A percentile compares a stretch with the other conserved stretches of the same genome.
phyloP scores from a whole-genome alignment of 2,888 invertebrate species.

The Xanthia togata region DNA sequence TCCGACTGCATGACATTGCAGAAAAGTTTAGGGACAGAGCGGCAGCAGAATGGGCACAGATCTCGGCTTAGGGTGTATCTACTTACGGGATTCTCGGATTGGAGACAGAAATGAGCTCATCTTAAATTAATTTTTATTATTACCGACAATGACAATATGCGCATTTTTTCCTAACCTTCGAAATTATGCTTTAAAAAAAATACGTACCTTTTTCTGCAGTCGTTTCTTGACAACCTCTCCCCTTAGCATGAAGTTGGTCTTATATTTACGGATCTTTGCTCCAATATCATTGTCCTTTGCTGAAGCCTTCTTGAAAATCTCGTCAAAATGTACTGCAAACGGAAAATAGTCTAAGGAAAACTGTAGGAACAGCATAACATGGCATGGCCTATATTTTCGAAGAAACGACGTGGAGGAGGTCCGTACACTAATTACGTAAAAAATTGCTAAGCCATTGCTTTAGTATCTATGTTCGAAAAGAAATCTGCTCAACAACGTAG shows the following conservation, averaged over 20 bases:
- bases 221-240: constrained; percentile 80
- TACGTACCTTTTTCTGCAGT: constrained; percentile 74
- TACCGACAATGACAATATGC: background rate
- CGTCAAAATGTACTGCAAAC: constrained; percentile 89
- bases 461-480: too few relatives aligned
- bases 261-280: constrained; percentile 76
- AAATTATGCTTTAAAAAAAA: background rate
- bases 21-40: too few relatives aligned
- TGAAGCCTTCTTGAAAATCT: constrained; percentile 87
- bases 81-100: too few relatives aligned
- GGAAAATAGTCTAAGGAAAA: constrained; percentile 51
- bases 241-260: constrained; percentile 74
- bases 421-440: too few relatives aligned
- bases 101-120: too few relatives aligned
- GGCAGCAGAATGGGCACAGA: too few relatives aligned
- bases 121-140: too few relatives aligned
- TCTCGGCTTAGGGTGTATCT: too few relatives aligned
- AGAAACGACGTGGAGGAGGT: background rate
- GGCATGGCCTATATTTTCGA: background rate
- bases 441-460: too few relatives aligned
- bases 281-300: constrained; percentile 79
- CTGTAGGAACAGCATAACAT: background rate
- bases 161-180: background rate
- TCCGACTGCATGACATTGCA: too few relatives aligned
- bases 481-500: too few relatives aligned